phyloP scores from a whole-genome alignment of 2,797 vertebrate species.

The Acanthornis magna region DNA sequence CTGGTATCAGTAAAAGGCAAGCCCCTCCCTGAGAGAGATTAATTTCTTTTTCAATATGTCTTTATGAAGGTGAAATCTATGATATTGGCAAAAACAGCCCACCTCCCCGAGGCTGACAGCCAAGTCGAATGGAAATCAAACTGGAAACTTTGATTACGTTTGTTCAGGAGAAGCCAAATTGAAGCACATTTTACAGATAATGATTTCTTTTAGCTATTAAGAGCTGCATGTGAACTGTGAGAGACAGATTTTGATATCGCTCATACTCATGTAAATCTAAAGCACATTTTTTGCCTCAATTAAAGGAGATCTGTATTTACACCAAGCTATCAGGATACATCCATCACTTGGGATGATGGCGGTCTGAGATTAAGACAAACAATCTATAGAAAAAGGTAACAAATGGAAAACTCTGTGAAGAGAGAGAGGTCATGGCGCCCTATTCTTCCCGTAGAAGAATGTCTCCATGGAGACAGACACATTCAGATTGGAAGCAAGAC shows the following conservation, averaged over 20 bases:
- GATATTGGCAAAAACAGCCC: background rate
- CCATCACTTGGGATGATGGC: background rate
- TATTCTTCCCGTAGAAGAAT: conserved; percentile 39
- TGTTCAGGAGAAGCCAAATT: background rate
- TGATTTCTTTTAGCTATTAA: background rate
- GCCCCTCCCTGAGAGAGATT: background rate
- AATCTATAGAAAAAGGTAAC: background rate
- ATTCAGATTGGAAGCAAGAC: conserved; percentile 55
- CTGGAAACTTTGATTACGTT: background rate
- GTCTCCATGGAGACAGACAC: conserved; percentile 65
- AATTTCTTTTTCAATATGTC: conserved; percentile 8
- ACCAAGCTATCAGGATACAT: background rate
- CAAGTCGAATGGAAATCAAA: conserved; percentile 15
- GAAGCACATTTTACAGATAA: background rate
- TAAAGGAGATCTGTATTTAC: background rate
- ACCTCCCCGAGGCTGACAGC: background rate
- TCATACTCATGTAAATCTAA: background rate
- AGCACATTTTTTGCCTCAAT: background rate
- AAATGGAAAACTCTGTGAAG: background rate
- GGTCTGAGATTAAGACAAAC: background rate
- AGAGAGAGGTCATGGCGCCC: background rate
- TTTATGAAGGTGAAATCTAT: conserved; percentile 38
- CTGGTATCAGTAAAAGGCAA: conserved; percentile 17
- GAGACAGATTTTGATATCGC: background rate
- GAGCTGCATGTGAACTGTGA: background rate